Evolutionary conservation across 2,888 invertebrate species (phyloP), one percentile per base, ranked within the genome.

Genomic region (Drosophila subsilvestris): DNA sequence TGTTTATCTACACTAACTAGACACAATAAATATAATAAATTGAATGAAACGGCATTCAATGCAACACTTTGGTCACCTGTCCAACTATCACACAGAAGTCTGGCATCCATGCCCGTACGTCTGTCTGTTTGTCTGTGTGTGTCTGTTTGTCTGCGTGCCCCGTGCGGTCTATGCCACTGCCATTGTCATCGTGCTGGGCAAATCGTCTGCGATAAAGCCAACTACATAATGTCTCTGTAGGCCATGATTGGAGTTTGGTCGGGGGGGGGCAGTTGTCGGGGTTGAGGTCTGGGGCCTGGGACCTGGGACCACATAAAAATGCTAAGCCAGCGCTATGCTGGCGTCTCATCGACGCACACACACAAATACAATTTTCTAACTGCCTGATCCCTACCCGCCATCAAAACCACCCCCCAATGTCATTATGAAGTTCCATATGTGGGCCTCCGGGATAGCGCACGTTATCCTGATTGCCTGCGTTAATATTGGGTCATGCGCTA

Each of bases 161-260:
- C 65, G n/a, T 83, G 75, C 60, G 85, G 87, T 78, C 66, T 73
- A 61, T 58, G 75, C 62, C 75, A 62, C 63, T 77, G 65, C 63
- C 75, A 75, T 65, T 74, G 69, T 17, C 68, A 76, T 86, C 79
- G 80, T 84, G 83, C 82, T 88, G 79, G 83, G 88, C 78, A 84
- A 88, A 88, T 88, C 88, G 88, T 75, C 82, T 79, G 86, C 88
- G 88, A 84, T 84, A 84, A 84, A 84, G 83, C 86, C 88, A 88
- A 84, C 83, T 88, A 84, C 81, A 86, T 81, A 84, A 88, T 84
- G 83, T 88, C 86, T 86, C 61, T 74, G 74, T 86, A 79, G 82
- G 79, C 75, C 57, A 63, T 55, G 48, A 62, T 58, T 56, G 63
- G 61, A 9, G 48, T 51, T 44, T 37, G n/a, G 20, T 18, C 5